Base-by-base conservation (phyloP, 2,113 vertebrate species). In the Cyanistes caeruleus region DNA sequence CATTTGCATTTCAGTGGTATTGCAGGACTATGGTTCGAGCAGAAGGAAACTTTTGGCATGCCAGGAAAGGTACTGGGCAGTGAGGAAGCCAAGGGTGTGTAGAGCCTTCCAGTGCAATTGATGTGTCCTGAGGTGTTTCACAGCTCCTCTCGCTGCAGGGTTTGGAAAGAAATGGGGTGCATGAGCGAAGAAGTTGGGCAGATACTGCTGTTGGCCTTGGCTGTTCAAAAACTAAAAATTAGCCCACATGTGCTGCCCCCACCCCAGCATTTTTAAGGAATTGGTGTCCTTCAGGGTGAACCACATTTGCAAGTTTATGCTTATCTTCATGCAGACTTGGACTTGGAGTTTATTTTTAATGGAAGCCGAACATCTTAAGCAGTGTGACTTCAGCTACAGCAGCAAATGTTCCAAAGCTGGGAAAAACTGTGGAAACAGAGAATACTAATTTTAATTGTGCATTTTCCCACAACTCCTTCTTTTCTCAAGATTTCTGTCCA, bases 321-420 rank as follows among this genome's bases (percentile, higher is more conserved):
- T 1, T 92, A 9, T 69, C 24, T 83, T 89, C 14, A 1, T 48
- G 33, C 15, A 80, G 68, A 15, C n/a, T 56, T 90, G 58, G 58
- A 79, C 75, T 14, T 49, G 49, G 59, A 58, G 18, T 80, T 93
- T 90, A 44, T 91, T 76, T 91, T 76, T 87, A 65, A 72, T 49
- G 59, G 79, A 75, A 83, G 8, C 17, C 33, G 49, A 1, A 5
- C 51, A 64, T 80, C 48, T 92, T 55, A 68, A 3, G 17, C 52
- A 41, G 49, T 25, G 28, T 84, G 52, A 55, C 69, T 93, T 78
- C 48, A 77, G 55, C 39, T 82, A 76, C 72, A 85, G 56, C 30
- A 67, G 37, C 33, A 27, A 87, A 62, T 86, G 28, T 49, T 90
- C 59, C 35, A 63, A 63, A 85, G 49, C 39, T 5, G 35, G 41